A percentile compares a stretch with the other conserved stretches of the same genome.
These are phyloP conservation scores for Leptopilina boulardi DNA, from an alignment of 1,140 invertebrate species.

Conservation along the genomic window DNA sequence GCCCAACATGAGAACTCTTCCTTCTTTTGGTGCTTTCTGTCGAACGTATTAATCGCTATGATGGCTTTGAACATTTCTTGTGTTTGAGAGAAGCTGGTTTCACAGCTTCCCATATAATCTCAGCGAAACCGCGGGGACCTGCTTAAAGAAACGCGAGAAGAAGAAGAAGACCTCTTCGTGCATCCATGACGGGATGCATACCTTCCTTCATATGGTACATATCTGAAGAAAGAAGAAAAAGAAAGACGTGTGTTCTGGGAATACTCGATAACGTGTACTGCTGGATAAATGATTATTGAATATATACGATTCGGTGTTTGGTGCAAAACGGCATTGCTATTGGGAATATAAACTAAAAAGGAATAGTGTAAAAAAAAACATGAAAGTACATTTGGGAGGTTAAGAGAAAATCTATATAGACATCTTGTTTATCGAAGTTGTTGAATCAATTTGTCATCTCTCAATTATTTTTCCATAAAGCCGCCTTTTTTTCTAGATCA, in stretches of 20 bases:
- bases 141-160: constrained; percentile 35
- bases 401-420: too few species aligned
- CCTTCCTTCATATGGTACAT: constrained; percentile 60
- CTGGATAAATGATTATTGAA: constrained; percentile 55
- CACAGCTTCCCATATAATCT: constrained; percentile 50
- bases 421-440: too few species aligned
- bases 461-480: too few species aligned
- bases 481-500: too few species aligned
- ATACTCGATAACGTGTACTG: constrained; percentile 49
- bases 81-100: constrained; percentile 49
- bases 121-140: constrained; percentile 30
- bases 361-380: too few species aligned
- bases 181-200: constrained; percentile 64
- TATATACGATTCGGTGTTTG: constrained; percentile 46
- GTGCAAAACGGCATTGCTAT: constrained; percentile 46
- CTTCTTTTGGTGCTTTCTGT: constrained; percentile 41
- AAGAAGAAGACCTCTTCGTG: constrained; percentile 50
- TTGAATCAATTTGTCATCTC: too few species aligned
- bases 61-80: constrained; percentile 49
- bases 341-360: constrained; percentile 35
- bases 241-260: constrained; percentile 49
- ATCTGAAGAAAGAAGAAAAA: constrained; percentile 47
- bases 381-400: too few species aligned
- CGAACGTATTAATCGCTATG: constrained; percentile 58
- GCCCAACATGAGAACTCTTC: constrained; percentile 53